A percentile compares a stretch with the other conserved stretches of the same genome.
Evolutionary conservation across 2,113 vertebrate genomes (phyloP).

Genomic region (Ophthalmolycus amberensis): DNA sequence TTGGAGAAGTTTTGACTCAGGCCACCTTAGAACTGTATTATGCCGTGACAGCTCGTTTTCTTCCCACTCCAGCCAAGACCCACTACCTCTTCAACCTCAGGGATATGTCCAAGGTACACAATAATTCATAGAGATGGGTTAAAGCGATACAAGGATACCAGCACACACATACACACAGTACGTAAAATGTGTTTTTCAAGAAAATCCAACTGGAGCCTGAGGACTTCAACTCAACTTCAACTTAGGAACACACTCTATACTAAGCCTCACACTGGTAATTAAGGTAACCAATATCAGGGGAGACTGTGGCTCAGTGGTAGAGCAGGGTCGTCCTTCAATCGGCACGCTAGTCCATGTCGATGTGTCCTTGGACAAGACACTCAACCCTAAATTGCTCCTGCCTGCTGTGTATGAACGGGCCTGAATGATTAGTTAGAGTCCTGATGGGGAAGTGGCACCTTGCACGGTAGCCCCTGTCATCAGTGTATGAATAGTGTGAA

Average conservation of each 20-base stretch:
- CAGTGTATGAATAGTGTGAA: too few relatives aligned
- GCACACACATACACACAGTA: background rate
- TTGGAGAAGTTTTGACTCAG: constrained; percentile 83
- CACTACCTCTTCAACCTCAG: constrained; percentile 95
- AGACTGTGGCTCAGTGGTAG: too few relatives aligned
- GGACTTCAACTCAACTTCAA: background rate
- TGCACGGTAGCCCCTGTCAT: too few relatives aligned
- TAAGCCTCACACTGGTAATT: too few relatives aligned
- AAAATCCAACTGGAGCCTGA: background rate
- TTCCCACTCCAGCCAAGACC: constrained; percentile 85
- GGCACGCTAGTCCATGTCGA: too few relatives aligned
- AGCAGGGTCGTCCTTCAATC: too few relatives aligned
- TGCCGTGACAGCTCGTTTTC: constrained; percentile 83
- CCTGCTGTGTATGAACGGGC: too few relatives aligned
- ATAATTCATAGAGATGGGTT: background rate
- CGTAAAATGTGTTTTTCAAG: background rate
- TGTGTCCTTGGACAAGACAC: too few relatives aligned
- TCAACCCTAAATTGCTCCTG: too few relatives aligned
- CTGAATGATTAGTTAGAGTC: too few relatives aligned
- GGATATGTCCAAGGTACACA: constrained; percentile 90
- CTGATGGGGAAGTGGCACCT: too few relatives aligned
- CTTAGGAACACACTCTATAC: background rate
- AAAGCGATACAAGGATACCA: background rate
- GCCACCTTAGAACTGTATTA: constrained; percentile 88
- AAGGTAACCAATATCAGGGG: background rate